phyloP scores from a whole-genome alignment of 2,888 invertebrate genomes.

The Latrodectus hesperus region DNA sequence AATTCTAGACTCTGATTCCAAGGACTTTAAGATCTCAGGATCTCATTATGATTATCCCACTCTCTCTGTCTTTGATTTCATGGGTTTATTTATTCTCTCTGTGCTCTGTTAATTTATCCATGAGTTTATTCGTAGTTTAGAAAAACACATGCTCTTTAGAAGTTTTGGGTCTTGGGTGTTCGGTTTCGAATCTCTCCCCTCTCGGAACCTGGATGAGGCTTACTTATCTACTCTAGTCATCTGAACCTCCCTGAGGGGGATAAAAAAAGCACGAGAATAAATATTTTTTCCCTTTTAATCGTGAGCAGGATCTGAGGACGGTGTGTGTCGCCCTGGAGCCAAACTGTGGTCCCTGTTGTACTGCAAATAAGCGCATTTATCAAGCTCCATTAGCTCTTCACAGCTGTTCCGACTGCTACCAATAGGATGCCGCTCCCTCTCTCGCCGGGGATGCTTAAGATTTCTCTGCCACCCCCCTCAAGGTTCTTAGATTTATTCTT shows the following conservation, averaged over 20 bases:
- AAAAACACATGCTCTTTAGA: too few relatives aligned
- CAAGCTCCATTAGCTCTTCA: conserved; percentile 68
- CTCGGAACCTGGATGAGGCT: too few relatives aligned
- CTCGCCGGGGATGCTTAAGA: conserved; percentile 32
- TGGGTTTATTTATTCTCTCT: too few relatives aligned
- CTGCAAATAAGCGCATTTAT: conserved; percentile 67
- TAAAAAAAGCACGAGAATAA: not conserved
- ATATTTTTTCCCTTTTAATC: conserved; percentile 36
- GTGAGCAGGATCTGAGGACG: conserved; percentile 45
- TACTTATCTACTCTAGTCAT: conserved; percentile 33
- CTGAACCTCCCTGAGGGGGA: conserved; percentile 20
- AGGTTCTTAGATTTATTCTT: conserved; percentile 11
- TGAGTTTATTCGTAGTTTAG: too few relatives aligned
- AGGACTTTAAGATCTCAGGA: too few relatives aligned
- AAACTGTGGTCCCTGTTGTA: conserved; percentile 50
- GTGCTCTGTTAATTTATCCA: too few relatives aligned
- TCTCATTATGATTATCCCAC: too few relatives aligned
- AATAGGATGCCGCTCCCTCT: conserved; percentile 52
- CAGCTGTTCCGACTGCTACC: conserved; percentile 52
- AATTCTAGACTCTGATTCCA: too few relatives aligned
- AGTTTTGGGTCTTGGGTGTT: too few relatives aligned
- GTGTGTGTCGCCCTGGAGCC: conserved; percentile 50
- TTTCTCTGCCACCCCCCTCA: conserved; percentile 15
- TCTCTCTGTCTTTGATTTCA: too few relatives aligned
- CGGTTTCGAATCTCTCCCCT: too few relatives aligned